A percentile compares a stretch with the other conserved stretches of the same genome.
Conservation (phyloP, 2,797 vertebrate genomes). For the Myotis myotis region DNA sequence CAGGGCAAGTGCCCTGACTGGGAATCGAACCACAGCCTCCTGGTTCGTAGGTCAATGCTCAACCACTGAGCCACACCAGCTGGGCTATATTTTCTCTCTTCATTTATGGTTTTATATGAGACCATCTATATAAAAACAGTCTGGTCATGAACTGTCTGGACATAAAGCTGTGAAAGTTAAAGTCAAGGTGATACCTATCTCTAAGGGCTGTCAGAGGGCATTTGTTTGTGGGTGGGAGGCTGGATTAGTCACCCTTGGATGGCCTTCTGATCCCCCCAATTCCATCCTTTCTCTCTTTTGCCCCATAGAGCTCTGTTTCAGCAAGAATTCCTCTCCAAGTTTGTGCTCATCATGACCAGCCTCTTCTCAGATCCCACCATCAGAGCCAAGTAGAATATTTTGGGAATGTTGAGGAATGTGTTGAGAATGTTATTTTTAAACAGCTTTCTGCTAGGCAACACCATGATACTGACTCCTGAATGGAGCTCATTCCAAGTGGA, state of each 20-base stretch:
- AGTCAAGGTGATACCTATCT: not conserved
- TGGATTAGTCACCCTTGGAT: not conserved
- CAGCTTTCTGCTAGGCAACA: conserved; percentile 19
- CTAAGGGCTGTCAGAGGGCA: not conserved
- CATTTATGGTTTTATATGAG: not conserved
- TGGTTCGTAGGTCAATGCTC: too few relatives aligned
- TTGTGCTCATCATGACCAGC: conserved; percentile 24
- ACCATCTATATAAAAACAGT: not conserved
- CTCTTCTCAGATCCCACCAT: conserved; percentile 50
- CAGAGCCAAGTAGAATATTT: conserved; percentile 53
- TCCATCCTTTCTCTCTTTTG: not conserved
- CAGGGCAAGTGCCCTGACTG: too few relatives aligned
- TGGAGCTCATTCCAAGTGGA: conserved; percentile 38
- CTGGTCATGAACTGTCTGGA: not conserved
- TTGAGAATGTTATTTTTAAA: conserved; percentile 70
- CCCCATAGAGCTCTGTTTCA: not conserved
- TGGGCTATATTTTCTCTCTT: not conserved
- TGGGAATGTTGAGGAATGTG: conserved; percentile 70
- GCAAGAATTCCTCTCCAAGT: not conserved
- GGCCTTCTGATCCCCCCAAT: not conserved
- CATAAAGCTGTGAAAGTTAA: not conserved
- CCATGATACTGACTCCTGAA: conserved; percentile 52
- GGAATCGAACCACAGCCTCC: too few relatives aligned
- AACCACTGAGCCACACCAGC: too few relatives aligned
- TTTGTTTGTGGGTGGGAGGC: not conserved